These are phyloP conservation scores for Desmophyllum pertusum DNA, from an alignment of 92 coral and sea anemone species.

Conservation along the genomic window DNA sequence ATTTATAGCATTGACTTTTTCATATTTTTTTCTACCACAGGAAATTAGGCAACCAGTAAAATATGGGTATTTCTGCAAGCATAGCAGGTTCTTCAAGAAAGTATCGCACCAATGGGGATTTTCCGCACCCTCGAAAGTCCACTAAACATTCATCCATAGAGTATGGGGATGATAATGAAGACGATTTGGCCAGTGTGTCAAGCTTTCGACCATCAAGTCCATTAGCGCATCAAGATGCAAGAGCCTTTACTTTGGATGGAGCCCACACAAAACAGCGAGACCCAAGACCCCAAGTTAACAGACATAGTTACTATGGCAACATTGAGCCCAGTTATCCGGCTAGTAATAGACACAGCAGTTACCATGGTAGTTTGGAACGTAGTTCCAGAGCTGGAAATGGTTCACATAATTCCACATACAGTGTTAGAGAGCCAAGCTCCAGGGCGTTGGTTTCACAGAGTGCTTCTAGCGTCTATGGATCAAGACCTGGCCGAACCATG, in stretches of 20 bases:
- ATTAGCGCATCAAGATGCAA: slow-evolving; percentile 78
- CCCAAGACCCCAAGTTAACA: slow-evolving; percentile 49
- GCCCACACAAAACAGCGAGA: slow-evolving; percentile 27
- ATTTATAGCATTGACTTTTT: not conserved
- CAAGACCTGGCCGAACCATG: slow-evolving; percentile 67
- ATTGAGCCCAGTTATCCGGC: slow-evolving; percentile 6
- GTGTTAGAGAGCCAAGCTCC: slow-evolving; percentile 15
- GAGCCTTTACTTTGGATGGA: slow-evolving; percentile 42
- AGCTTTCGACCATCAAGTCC: slow-evolving; percentile 85
- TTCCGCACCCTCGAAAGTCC: slow-evolving; percentile 20
- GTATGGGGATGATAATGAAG: slow-evolving; percentile 31
- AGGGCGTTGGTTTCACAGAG: slow-evolving; percentile 32
- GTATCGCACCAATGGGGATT: slow-evolving; percentile 35
- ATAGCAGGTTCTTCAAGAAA: slow-evolving; percentile 58
- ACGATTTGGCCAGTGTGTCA: slow-evolving; percentile 72
- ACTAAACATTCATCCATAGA: slow-evolving; percentile 17
- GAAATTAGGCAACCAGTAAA: not conserved
- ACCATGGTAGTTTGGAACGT: slow-evolving; percentile 41
- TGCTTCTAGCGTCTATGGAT: slow-evolving; percentile 9
- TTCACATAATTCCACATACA: slow-evolving; percentile 26
- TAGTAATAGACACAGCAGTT: slow-evolving; percentile 40
- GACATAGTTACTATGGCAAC: slow-evolving; percentile 31
- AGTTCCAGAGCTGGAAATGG: slow-evolving; percentile 23
- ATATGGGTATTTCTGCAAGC: slow-evolving; percentile 86
- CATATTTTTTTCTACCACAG: not conserved